Evolutionary conservation across 2,888 invertebrate species (phyloP).

Genomic region (Parthenolecanium corni): DNA sequence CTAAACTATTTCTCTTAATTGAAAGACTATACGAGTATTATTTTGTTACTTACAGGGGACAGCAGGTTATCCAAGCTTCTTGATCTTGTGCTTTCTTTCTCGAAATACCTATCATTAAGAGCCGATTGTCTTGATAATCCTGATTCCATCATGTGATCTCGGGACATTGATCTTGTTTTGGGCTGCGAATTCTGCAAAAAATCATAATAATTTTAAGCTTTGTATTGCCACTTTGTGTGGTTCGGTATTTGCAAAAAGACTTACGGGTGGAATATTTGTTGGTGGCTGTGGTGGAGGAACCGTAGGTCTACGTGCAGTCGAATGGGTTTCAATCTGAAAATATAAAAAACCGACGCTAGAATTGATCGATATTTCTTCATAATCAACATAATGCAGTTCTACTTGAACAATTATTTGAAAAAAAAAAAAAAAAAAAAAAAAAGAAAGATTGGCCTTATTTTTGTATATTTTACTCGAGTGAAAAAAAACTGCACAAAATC

Average conservation of each 20-base stretch:
- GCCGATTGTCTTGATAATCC: slow-evolving; percentile 67
- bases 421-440: too few relatives aligned
- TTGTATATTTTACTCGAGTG: too few relatives aligned
- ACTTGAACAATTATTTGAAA: too few relatives aligned
- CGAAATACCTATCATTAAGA: slow-evolving; percentile 79
- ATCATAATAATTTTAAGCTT: not conserved
- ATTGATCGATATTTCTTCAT: too few relatives aligned
- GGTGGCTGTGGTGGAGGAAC: slow-evolving; percentile 36
- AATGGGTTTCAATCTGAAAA: slow-evolving; percentile 19
- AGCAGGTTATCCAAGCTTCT: slow-evolving; percentile 70
- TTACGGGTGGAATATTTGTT: slow-evolving; percentile 27
- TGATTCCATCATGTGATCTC: slow-evolving; percentile 38
- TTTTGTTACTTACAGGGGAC: slow-evolving; percentile 44
- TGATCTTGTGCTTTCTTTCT: slow-evolving; percentile 50
- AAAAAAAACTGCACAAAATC: too few relatives aligned
- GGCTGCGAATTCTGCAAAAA: slow-evolving; percentile 21
- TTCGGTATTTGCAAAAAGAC: not conserved
- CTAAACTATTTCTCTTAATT: too few relatives aligned
- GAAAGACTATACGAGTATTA: too few relatives aligned
- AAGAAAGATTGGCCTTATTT: too few relatives aligned
- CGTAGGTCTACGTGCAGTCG: slow-evolving; percentile 34
- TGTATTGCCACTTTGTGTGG: not conserved
- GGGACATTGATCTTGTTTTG: slow-evolving; percentile 37
- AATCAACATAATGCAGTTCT: too few relatives aligned
- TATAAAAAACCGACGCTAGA: too few relatives aligned